These are phyloP conservation scores for Acleris holmiana DNA, from an alignment of 2,888 invertebrate genomes.

Conservation along the genomic window DNA sequence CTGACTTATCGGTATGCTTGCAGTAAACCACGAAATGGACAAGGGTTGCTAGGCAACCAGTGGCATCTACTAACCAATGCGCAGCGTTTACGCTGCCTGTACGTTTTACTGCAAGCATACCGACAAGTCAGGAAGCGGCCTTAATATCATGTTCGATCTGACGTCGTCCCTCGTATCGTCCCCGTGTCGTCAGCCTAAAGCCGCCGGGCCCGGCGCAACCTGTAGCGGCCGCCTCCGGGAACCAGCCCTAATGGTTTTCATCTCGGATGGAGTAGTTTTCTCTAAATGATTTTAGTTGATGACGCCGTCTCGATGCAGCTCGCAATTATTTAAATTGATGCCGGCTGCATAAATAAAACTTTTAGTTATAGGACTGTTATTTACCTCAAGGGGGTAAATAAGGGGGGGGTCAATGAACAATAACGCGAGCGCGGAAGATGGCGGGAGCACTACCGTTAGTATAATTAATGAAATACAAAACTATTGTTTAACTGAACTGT, in stretches of 20 bases:
- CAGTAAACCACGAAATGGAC: too few species aligned
- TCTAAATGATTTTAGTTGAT: conserved; percentile 30
- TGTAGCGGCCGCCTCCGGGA: conserved; percentile 22
- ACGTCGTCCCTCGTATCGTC: not conserved
- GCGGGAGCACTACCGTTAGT: too few species aligned
- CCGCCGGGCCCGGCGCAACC: not conserved
- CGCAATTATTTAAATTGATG: conserved; percentile 34
- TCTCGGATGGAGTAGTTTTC: conserved; percentile 30
- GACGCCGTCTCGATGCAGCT: conserved; percentile 7
- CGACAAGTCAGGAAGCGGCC: too few species aligned
- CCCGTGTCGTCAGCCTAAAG: not conserved
- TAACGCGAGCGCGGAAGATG: too few species aligned
- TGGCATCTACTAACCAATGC: too few species aligned
- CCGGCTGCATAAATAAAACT: conserved; percentile 22
- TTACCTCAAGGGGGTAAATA: not conserved
- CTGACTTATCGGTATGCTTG: too few species aligned
- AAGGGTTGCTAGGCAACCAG: too few species aligned
- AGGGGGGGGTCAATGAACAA: not conserved
- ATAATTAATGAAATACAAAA: too few species aligned
- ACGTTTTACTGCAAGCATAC: too few species aligned
- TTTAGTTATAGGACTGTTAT: not conserved
- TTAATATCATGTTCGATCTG: too few species aligned
- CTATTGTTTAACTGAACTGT: too few species aligned
- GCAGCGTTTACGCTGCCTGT: too few species aligned
- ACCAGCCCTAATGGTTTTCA: conserved; percentile 35